Evolutionary conservation across 2,797 vertebrate genomes (phyloP), one percentile per base, ranked within the genome.

Genomic region (Acipenser oxyrinchus): DNA sequence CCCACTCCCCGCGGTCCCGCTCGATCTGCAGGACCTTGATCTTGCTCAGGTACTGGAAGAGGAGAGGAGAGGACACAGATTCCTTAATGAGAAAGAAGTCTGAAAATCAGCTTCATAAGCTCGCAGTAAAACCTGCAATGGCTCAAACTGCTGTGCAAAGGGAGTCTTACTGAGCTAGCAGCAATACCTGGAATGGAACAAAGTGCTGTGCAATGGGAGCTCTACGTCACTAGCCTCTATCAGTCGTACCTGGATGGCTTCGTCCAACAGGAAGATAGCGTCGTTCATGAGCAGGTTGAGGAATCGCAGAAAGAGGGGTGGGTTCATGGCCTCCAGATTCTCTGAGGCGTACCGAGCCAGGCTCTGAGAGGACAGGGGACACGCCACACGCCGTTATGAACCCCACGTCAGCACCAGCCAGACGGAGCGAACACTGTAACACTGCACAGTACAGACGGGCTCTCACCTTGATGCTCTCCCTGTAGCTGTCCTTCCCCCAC

Each of bases 271-370:
- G 76, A 95, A 99, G 72, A 98, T 92, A 66, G 96, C 96, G 75
- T 99, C 97, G 0, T 99, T 99, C 93, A 98, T 98, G 62, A 99
- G 86, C 74, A 99, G 79, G 74, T 99, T 99, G 51, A 99, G 92
- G 79, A 94, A 99, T 74, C 95, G 89, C 74, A 99, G 79, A 77
- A 99, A 99, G 71, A 99, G 91, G 6, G 97, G 97, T 4, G 96
- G 93, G 70, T 91, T 95, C 92, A 97, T 98, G 55, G 96, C 96
- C 82, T 99, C 97, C 73, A 99, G 88, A 82, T 99, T 98, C 83
- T 93, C 86, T 0, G 94, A 96, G 70, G 97, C 97, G 58, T 95
- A 95, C 81, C 91, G 88, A 6, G 96, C 97, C 79, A 98, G 79
- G 73, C 74, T 84, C 97, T 99, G 83, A 60, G 52, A 55, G 0